Conservation (phyloP, 2,888 invertebrate genomes). For the Acanthosoma haemorrhoidale region DNA sequence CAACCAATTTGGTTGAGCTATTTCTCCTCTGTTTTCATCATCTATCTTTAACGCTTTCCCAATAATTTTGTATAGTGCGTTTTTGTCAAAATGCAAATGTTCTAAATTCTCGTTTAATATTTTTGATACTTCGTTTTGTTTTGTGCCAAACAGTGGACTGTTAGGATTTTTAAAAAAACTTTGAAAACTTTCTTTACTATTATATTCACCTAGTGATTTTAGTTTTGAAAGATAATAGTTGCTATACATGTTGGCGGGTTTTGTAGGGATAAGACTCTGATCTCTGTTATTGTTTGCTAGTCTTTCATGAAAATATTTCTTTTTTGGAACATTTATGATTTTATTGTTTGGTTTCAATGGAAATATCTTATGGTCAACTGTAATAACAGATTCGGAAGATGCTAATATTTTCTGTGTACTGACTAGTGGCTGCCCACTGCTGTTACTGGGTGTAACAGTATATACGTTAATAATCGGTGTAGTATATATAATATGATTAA, state of each 20-base stretch:
- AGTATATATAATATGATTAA: no score
- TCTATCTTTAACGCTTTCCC: not conserved
- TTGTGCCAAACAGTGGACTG: not conserved
- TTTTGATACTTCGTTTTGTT: not conserved
- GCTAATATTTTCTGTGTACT: no score
- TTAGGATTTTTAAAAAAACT: not conserved
- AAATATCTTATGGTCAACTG: not conserved
- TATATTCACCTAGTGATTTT: not conserved
- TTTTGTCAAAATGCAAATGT: not conserved
- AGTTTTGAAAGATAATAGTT: not conserved
- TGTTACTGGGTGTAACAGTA: no score
- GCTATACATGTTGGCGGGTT: not conserved
- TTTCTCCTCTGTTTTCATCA: not conserved
- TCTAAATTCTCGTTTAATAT: not conserved
- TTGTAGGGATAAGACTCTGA: not conserved
- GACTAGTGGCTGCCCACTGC: no score
- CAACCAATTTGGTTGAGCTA: not conserved
- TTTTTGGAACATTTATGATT: not conserved
- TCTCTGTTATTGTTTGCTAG: not conserved
- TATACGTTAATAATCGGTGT: no score
- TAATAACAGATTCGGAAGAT: no score
- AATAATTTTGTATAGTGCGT: not conserved
- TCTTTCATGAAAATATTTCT: not conserved
- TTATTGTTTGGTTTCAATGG: not conserved
- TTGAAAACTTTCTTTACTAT: not conserved